Conservation (phyloP, 2,113 vertebrate species). For the Cervus canadensis region DNA sequence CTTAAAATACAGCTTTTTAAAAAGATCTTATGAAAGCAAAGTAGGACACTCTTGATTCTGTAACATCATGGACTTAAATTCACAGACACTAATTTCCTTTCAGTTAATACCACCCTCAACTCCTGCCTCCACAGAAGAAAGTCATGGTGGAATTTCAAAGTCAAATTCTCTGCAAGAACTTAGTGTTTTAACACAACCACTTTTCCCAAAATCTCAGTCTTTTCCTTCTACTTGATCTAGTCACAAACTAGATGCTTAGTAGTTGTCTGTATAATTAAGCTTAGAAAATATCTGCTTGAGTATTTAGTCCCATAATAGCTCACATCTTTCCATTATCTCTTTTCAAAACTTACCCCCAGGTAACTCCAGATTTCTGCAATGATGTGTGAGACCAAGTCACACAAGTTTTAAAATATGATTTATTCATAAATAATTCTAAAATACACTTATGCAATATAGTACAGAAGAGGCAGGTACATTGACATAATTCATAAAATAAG, state of each 20-base stretch:
- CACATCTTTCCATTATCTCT: background rate
- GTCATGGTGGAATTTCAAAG: constrained; percentile 8
- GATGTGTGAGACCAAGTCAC: background rate
- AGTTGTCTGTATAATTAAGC: constrained; percentile 16
- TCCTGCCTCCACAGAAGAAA: background rate
- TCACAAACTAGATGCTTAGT: constrained; percentile 5
- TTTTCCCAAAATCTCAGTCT: background rate
- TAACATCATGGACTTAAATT: background rate
- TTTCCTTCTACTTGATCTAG: constrained; percentile 43
- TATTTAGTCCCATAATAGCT: constrained; percentile 42
- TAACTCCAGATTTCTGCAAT: background rate
- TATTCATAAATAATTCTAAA: constrained; percentile 41
- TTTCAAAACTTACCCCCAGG: constrained; percentile 2
- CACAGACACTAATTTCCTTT: background rate
- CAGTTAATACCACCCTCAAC: background rate
- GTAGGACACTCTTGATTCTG: background rate
- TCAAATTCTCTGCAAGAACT: constrained; percentile 18
- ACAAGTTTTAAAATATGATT: constrained; percentile 22
- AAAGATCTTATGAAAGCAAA: constrained; percentile 41
- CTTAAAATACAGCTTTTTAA: constrained; percentile 39
- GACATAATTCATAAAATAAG: constrained; percentile 53
- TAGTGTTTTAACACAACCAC: background rate
- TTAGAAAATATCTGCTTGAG: background rate
- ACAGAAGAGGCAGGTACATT: constrained; percentile 23
- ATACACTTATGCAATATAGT: background rate